Percentiles rank a stretch among this genome's conserved stretches.
Conservation (phyloP, 2,888 invertebrate genomes). For the Drosophila birchii region DNA sequence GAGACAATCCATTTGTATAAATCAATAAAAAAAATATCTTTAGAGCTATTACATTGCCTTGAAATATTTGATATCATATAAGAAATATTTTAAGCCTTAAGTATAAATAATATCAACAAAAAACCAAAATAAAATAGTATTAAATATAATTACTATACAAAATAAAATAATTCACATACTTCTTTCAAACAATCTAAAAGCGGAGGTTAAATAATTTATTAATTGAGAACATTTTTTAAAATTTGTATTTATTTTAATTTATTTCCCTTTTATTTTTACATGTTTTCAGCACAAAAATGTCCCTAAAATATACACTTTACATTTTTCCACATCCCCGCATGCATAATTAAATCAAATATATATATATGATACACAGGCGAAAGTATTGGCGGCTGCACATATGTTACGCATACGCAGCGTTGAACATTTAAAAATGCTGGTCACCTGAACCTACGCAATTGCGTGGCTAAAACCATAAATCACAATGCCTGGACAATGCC, state of each 20-base stretch:
- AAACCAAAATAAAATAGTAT: not conserved
- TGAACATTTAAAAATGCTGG: constrained; percentile 58
- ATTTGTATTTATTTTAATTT: not conserved
- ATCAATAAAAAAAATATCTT: too few species aligned
- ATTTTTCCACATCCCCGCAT: constrained; percentile 29
- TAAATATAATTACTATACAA: not conserved
- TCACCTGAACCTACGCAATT: constrained; percentile 33
- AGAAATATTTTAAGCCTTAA: not conserved
- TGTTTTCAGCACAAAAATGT: not conserved
- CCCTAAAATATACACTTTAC: not conserved
- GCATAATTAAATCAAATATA: constrained; percentile 61
- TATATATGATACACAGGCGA: constrained; percentile 26
- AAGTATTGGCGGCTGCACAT: constrained; percentile 25
- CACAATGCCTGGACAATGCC: constrained; percentile 53
- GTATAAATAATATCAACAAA: not conserved
- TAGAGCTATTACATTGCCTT: not conserved
- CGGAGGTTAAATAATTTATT: not conserved
- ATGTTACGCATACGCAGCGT: constrained; percentile 57
- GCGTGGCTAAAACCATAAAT: constrained; percentile 58
- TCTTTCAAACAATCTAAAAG: not conserved
- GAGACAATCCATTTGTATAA: not conserved
- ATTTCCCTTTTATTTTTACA: not conserved
- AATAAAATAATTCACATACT: not conserved
- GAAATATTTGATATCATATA: not conserved
- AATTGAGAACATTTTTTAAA: too few species aligned